phyloP scores from a whole-genome alignment of 2,797 vertebrate species.

The Choloepus didactylus region DNA sequence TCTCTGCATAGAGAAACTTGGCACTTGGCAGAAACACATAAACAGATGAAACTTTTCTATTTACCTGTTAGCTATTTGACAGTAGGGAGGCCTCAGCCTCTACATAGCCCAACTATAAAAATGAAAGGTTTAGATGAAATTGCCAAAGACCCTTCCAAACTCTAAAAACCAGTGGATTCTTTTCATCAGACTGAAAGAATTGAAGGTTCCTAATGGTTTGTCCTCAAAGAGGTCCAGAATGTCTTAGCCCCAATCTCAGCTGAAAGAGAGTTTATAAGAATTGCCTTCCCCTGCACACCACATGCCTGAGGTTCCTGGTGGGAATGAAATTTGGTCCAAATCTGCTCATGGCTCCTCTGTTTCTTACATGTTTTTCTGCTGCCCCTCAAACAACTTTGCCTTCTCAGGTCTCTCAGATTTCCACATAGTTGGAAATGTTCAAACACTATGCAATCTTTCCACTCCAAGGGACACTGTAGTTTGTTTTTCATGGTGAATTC shows the following conservation, averaged over 20 bases:
- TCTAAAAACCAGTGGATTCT: not conserved
- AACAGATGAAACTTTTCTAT: not conserved
- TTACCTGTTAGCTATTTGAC: not conserved
- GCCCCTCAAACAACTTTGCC: not conserved
- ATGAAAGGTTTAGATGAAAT: not conserved
- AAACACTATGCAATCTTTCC: not conserved
- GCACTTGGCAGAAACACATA: not conserved
- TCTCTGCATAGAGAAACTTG: conserved; percentile 58
- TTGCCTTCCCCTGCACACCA: not conserved
- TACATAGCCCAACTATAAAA: not conserved
- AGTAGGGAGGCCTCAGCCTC: conserved; percentile 6
- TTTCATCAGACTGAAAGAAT: not conserved
- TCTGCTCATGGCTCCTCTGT: not conserved
- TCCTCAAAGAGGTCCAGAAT: not conserved
- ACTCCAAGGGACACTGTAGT: not conserved
- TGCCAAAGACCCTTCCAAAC: not conserved
- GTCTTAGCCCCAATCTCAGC: not conserved
- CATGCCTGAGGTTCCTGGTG: not conserved
- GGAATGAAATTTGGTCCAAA: not conserved
- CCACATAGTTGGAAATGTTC: not conserved
- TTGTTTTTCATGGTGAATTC: conserved; percentile 29
- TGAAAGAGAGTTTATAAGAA: not conserved
- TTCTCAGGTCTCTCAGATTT: not conserved
- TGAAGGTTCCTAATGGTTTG: not conserved
- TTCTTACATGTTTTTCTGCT: not conserved